Percentiles rank a stretch among this genome's conserved stretches.
Evolutionary conservation across 2,888 invertebrate genomes (phyloP).

Genomic region (Neoaliturus tenellus): DNA sequence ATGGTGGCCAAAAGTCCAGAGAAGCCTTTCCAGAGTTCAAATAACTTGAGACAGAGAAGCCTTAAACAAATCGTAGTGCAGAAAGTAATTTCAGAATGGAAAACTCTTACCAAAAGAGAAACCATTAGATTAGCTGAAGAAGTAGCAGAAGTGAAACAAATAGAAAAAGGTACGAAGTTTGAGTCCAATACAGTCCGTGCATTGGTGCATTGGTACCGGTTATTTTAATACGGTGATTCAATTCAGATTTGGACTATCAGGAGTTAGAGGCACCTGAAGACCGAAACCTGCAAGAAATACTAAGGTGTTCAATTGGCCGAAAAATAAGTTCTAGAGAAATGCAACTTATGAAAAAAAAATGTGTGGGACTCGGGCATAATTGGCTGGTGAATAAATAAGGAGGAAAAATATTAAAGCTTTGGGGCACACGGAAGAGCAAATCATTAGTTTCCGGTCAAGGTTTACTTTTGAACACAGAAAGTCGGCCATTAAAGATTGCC

Average conservation of each 20-base stretch:
- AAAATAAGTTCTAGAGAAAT: neutral
- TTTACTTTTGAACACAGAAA: neutral
- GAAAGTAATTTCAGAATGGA: neutral
- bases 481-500: slow-evolving; percentile 10
- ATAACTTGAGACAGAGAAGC: slow-evolving; percentile 2
- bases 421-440: slow-evolving; percentile 10
- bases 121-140: neutral
- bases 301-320: slow-evolving; percentile 4
- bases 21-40: neutral
- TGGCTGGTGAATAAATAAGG: slow-evolving; percentile 39
- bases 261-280: neutral
- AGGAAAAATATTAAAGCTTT: neutral
- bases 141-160: neutral
- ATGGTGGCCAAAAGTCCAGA: neutral
- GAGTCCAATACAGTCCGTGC: too few relatives aligned
- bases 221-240: too few relatives aligned
- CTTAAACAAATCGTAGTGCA: neutral
- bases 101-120: neutral
- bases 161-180: neutral
- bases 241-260: slow-evolving; percentile 6
- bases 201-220: too few relatives aligned
- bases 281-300: slow-evolving; percentile 11
- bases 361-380: slow-evolving; percentile 9
- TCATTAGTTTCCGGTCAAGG: neutral
- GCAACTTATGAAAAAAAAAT: neutral